Percentiles rank a stretch among this genome's conserved stretches.
Conservation (phyloP, 2,797 vertebrate genomes). For the Leuciscus waleckii region DNA sequence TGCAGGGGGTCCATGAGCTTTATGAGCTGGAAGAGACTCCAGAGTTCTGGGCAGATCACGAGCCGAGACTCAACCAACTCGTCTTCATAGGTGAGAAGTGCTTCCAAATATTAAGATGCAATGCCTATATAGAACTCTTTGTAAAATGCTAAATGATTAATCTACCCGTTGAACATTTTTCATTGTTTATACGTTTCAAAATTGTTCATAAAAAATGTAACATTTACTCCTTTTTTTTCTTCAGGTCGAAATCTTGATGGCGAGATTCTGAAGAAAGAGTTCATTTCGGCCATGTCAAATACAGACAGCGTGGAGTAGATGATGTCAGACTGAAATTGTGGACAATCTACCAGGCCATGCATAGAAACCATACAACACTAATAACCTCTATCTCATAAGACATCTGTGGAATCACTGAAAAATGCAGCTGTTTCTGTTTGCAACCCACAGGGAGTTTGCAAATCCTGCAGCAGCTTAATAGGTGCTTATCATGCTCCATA, state of each 20-base stretch:
- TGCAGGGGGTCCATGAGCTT: constrained; percentile 95
- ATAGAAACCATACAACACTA: constrained; percentile 6
- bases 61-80: constrained; percentile 84
- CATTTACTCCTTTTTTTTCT: constrained; percentile 60
- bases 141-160: neutral
- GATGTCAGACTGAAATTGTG: neutral
- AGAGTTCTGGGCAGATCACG: constrained; percentile 83
- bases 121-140: neutral
- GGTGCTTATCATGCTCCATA: neutral
- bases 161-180: neutral
- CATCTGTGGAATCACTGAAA: constrained; percentile 1
- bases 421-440: neutral
- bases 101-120: neutral
- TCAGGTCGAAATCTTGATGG: constrained; percentile 92
- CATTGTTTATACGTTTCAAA: neutral
- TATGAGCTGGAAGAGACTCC: constrained; percentile 93
- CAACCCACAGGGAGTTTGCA: neutral
- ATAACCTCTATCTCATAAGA: neutral
- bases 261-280: constrained; percentile 83
- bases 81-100: constrained; percentile 89
- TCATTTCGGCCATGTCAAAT: constrained; percentile 76
- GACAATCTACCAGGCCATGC: constrained; percentile 11
- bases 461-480: neutral
- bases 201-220: neutral
- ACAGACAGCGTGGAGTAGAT: constrained; percentile 36